These are phyloP conservation scores for Petaurus breviceps DNA, from an alignment of 2,113 vertebrate species.

Conservation along the genomic window DNA sequence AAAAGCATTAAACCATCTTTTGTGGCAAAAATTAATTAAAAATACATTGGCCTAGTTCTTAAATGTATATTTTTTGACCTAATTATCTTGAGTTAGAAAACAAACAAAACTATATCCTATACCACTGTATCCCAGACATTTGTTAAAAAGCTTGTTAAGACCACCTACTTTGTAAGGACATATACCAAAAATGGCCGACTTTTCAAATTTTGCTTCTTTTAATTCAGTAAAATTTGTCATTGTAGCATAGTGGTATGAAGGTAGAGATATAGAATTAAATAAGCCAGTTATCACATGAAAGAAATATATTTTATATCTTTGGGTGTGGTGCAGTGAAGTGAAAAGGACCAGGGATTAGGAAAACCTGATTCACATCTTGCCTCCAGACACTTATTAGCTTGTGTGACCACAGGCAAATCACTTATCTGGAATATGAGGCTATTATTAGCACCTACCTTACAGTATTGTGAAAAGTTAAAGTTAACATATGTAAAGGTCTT, in stretches of 20 bases:
- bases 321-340: background rate
- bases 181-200: constrained; percentile 33
- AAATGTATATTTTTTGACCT: constrained; percentile 34
- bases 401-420: background rate
- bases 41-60: constrained; percentile 38
- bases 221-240: background rate
- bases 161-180: constrained; percentile 22
- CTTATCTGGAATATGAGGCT: background rate
- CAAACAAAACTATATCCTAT: background rate
- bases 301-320: background rate
- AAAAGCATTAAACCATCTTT: constrained; percentile 21
- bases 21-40: constrained; percentile 29
- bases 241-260: background rate
- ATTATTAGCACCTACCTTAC: background rate
- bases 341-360: background rate
- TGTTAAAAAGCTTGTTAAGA: constrained; percentile 5
- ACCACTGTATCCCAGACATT: background rate
- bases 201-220: background rate
- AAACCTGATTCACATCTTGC: background rate
- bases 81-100: background rate
- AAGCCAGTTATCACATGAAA: background rate
- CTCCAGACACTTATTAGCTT: background rate
- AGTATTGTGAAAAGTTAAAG: background rate
- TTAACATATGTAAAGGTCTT: background rate
- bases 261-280: background rate